Conservation (phyloP, 2,797 vertebrate genomes). For the Bovichtus diacanthus region DNA sequence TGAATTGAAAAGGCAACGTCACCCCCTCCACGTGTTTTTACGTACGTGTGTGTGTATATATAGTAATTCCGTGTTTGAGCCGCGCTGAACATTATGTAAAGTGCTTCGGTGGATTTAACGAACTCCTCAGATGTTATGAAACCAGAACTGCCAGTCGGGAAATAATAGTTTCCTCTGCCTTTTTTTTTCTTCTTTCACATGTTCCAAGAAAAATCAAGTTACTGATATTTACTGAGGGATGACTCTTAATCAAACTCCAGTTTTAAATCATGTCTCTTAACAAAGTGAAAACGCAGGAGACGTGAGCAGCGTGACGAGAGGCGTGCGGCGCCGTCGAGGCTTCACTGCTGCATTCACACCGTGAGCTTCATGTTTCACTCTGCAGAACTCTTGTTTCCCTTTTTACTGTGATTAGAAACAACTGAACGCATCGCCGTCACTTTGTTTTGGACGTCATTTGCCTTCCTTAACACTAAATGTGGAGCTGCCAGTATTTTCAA, state of each 20-base stretch:
- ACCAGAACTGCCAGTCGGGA: conserved; percentile 1
- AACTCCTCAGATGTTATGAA: conserved; percentile 5
- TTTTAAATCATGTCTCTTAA: too few relatives aligned
- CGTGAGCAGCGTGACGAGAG: too few relatives aligned
- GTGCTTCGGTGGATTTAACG: conserved; percentile 13
- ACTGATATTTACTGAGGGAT: neutral
- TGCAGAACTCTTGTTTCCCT: too few relatives aligned
- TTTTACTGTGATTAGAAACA: too few relatives aligned
- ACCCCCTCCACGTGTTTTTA: conserved; percentile 15
- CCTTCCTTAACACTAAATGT: too few relatives aligned
- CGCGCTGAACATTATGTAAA: conserved; percentile 5
- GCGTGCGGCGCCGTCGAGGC: too few relatives aligned
- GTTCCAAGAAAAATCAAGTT: conserved; percentile 12
- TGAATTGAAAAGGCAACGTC: conserved; percentile 39
- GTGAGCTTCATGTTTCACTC: too few relatives aligned
- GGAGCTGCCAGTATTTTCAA: too few relatives aligned
- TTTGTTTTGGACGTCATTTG: too few relatives aligned
- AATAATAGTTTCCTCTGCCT: conserved; percentile 14
- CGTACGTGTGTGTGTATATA: conserved; percentile 17
- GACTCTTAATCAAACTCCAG: neutral
- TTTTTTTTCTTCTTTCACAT: conserved; percentile 10
- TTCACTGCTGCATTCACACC: too few relatives aligned
- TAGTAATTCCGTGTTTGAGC: conserved; percentile 26
- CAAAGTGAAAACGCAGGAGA: too few relatives aligned
- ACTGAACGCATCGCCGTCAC: too few relatives aligned